Conservation (phyloP, 2,888 invertebrate genomes). For the Lasioglossum oenotherae region DNA sequence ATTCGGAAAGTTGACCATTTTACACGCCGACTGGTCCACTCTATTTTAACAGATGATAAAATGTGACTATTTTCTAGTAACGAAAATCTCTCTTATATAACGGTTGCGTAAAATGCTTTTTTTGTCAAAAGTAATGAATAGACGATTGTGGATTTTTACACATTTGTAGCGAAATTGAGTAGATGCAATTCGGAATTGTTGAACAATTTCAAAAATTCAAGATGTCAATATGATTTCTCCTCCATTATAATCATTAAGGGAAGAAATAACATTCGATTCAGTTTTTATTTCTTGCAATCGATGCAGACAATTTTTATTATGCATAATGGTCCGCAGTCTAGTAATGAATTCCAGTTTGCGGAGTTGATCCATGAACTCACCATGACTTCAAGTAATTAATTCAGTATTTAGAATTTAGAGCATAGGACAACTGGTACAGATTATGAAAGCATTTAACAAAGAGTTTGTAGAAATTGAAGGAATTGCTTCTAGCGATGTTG, state of each 20-base stretch:
- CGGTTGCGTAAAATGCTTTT: background rate
- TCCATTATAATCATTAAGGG: too few relatives aligned
- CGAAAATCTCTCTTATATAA: background rate
- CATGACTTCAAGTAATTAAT: constrained; percentile 66
- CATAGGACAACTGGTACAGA: constrained; percentile 73
- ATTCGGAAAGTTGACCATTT: background rate
- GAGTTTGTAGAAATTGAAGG: constrained; percentile 45
- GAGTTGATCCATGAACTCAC: background rate
- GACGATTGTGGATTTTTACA: too few relatives aligned
- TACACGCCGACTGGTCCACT: background rate
- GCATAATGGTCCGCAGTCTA: background rate
- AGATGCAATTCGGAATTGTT: too few relatives aligned
- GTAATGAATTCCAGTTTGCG: background rate
- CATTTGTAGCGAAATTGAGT: too few relatives aligned
- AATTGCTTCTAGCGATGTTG: constrained; percentile 32
- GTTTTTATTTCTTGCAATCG: too few relatives aligned
- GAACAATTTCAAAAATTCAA: too few relatives aligned
- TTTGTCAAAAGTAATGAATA: background rate
- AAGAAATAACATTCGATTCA: too few relatives aligned
- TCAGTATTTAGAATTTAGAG: constrained; percentile 76
- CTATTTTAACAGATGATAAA: background rate
- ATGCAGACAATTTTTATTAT: too few relatives aligned
- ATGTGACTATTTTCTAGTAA: background rate
- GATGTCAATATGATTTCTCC: too few relatives aligned
- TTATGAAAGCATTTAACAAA: constrained; percentile 66